Conservation (phyloP, 2,888 invertebrate species). For the Microplitis manilae region DNA sequence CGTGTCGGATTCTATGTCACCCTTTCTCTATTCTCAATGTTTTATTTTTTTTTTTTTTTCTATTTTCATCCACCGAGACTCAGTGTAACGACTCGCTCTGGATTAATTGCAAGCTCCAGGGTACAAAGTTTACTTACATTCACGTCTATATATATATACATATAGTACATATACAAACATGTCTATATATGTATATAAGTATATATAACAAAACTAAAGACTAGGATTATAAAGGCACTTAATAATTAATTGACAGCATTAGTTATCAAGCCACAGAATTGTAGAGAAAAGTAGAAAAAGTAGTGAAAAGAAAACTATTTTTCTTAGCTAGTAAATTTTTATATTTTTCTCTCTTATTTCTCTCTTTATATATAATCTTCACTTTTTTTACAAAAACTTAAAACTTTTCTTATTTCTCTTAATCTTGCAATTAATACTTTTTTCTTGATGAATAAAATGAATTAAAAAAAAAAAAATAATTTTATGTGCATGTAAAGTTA, state of each 20-base stretch:
- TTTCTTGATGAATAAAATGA: too few species aligned
- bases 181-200: not conserved
- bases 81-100: not conserved
- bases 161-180: not conserved
- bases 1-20: not conserved
- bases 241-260: constrained; percentile 16
- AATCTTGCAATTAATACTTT: too few species aligned
- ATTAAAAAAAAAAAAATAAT: too few species aligned
- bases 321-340: not conserved
- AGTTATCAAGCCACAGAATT: not conserved
- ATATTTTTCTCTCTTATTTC: too few species aligned
- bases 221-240: not conserved
- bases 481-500: not conserved
- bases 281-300: not conserved
- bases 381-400: too few species aligned
- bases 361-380: not conserved
- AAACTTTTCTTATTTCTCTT: too few species aligned
- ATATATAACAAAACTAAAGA: not conserved
- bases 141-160: not conserved
- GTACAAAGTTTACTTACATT: not conserved
- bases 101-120: constrained; percentile 11
- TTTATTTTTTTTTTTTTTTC: not conserved
- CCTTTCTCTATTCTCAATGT: not conserved
- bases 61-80: not conserved
- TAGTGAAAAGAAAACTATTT: not conserved